Base-by-base conservation (phyloP, 2,888 invertebrate genomes). In the Coelinius sp. region DNA sequence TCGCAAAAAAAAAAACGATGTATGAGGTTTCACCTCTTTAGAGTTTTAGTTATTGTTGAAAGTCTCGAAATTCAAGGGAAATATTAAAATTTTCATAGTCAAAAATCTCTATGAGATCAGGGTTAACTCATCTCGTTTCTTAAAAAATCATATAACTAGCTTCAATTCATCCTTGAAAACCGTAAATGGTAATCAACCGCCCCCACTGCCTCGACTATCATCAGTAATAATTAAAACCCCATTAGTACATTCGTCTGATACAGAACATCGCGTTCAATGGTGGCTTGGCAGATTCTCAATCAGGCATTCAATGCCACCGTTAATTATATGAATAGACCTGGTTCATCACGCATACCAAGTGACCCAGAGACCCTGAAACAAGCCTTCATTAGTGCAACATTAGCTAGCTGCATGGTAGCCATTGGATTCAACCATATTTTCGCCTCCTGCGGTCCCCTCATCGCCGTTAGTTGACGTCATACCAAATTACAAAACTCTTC, bases 241-340 rank as follows among this genome's bases (percentile, higher is more conserved):
- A 17, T 44, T 44, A 10, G n/a, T 27, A n/a, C n/a, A n/a, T 24
- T 10, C 12, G 2, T 25, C 24, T 24, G 27, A 56, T n/a, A 14
- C 10, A 79, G 79, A 75, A 76, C 76, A 12, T 56, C 76, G 10
- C 63, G 22, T 22, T 73, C 70, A 1, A 53, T 78, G 5, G 17
- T 80, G 12, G 31, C 59, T 6, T 77, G 75, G 65, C 78, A 81
- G 65, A 44, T 79, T 17, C 17, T 78, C 24, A 78, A 80, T 71
- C 81, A 82, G 22, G 70, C 77, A 6, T 75, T 78, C 35, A 77
- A 77, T 63, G 81, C 79, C 4, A 38, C 80, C 17, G 72, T 82
- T 7, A 81, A 80, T 75, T 78, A 81, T 27, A 73, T 75, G 0
- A 81, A 81, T 46, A 76, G 78, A 14, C 20, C 20, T 72, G 77